A percentile compares a stretch with the other conserved stretches of the same genome.
Conservation (phyloP, 1,140 invertebrate species). For the Thalassaphorura encarpata region DNA sequence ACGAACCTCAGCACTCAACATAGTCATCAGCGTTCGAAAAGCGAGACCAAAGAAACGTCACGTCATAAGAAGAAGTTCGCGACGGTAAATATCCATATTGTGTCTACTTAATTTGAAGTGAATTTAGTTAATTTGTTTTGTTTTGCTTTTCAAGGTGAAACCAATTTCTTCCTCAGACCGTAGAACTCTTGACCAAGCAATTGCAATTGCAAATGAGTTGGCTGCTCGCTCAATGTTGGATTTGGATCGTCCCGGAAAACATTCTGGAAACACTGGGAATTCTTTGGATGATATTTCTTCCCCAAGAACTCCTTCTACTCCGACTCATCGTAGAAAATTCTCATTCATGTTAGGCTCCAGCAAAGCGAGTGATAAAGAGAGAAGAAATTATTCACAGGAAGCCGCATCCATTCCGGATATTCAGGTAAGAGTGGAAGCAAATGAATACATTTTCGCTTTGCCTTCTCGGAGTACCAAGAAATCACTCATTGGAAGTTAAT, state of each 20-base stretch:
- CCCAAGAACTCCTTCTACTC: conserved; percentile 60
- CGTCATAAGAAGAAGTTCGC: conserved; percentile 63
- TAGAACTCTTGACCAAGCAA: conserved; percentile 84
- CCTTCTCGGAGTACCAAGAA: conserved; percentile 10
- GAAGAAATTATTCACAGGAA: conserved; percentile 79
- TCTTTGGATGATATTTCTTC: conserved; percentile 44
- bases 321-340: conserved; percentile 67
- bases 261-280: conserved; percentile 29
- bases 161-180: conserved; percentile 88
- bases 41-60: conserved; percentile 62
- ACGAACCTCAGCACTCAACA: too few species aligned
- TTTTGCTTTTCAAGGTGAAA: conserved; percentile 53
- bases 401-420: conserved; percentile 79
- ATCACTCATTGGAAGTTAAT: conserved; percentile 1
- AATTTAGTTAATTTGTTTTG: not conserved
- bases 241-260: conserved; percentile 45
- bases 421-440: conserved; percentile 49
- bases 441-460: too few species aligned
- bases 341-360: conserved; percentile 66
- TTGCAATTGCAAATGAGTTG: conserved; percentile 86
- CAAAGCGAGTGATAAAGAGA: conserved; percentile 45
- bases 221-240: conserved; percentile 78
- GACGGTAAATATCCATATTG: conserved; percentile 50
- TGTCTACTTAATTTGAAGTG: not conserved
- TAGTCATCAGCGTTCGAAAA: conserved; percentile 56